Base-by-base conservation (phyloP, 2,797 vertebrate genomes). In the Onychomys leucogaster region DNA sequence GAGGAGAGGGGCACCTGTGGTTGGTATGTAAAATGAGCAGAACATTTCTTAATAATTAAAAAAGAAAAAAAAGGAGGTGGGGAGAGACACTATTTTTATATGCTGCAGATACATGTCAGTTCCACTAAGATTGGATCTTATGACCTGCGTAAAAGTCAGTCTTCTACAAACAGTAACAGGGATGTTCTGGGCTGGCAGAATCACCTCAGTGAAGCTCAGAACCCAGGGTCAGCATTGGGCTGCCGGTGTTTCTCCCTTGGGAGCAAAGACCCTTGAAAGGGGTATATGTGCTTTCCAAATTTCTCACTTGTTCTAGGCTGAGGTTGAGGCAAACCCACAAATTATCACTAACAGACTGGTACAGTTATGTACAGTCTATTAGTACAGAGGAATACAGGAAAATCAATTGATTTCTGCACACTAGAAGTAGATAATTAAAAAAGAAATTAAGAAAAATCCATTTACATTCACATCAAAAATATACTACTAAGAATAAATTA, bases 241-340 rank as follows among this genome's bases (percentile, higher is more conserved):
- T 88, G 8, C 59, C 27, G 49, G 78, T 55, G 14, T 83, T 94
- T 94, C 85, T 82, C 63, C 86, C 65, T 63, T 91, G 29, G 9
- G 6, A 21, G 10, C 55, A 90, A 82, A 78, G 73, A 46, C 21
- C 81, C n/a, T 93, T 27, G 46, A 89, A 77, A 93, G 37, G 11
- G 67, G 93, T 7, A 2, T 43, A 32, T 83, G 89, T n/a, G 83
- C 29, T 16, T 87, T 90, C 46, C 37, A 83, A 29, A 67, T 67
- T 80, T 92, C 69, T 88, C 32, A 78, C 34, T 77, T 87, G 37
- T 65, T 41, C 96, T 77, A 90, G 55, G 59, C 59, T 95, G 29
- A 87, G 80, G 25, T 34, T 87, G 69, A 96, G 67, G 6, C 7
- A 43, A 93, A 5, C 85, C 25, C 5, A 9, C 9, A 29, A 46